phyloP scores from a whole-genome alignment of 2,797 vertebrate species.

The Macrochelys suwanniensis region DNA sequence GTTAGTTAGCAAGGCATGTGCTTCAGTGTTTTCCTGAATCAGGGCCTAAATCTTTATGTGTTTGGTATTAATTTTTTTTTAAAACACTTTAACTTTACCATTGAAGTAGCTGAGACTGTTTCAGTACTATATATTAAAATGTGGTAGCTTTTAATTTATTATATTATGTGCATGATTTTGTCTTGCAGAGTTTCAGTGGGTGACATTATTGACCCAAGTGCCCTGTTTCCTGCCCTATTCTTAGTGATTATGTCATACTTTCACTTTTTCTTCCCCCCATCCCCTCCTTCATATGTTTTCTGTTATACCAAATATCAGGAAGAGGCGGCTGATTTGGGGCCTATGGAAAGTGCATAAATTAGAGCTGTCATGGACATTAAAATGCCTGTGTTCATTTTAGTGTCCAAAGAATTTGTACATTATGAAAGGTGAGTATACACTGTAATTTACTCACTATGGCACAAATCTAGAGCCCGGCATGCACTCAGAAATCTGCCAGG shows the following conservation, averaged over 20 bases:
- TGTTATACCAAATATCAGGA: neutral
- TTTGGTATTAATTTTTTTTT: neutral
- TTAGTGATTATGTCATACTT: neutral
- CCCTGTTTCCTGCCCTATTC: neutral
- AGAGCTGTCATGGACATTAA: neutral
- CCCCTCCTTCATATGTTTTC: neutral
- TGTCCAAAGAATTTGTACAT: neutral
- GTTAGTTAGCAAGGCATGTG: accelerated
- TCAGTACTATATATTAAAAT: neutral
- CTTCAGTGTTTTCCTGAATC: neutral
- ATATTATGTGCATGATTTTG: neutral
- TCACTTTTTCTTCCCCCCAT: neutral
- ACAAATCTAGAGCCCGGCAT: neutral
- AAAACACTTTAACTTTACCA: neutral
- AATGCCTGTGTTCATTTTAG: neutral
- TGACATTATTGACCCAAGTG: neutral
- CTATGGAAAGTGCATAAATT: neutral
- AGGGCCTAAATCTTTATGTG: accelerated
- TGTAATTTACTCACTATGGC: neutral
- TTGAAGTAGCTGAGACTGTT: neutral
- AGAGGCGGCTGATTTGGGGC: neutral
- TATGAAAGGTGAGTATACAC: neutral
- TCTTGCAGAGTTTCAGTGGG: neutral
- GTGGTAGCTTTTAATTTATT: neutral
- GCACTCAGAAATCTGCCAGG: neutral